These are phyloP conservation scores for Ammodytes dubius DNA, from an alignment of 2,113 vertebrate genomes.

Conservation along the genomic window DNA sequence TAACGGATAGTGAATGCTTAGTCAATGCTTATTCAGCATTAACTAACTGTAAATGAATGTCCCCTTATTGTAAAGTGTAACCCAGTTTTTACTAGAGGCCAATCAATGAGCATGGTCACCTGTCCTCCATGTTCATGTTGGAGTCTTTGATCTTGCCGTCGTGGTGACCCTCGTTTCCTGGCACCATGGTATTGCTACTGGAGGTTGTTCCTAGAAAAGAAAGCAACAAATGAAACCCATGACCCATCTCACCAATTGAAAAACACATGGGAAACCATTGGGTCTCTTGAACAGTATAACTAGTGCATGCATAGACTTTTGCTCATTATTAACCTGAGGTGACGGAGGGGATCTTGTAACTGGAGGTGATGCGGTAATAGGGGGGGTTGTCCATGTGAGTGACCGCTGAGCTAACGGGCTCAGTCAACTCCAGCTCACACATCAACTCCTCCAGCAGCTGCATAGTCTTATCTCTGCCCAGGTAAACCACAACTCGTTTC, in stretches of 20 bases:
- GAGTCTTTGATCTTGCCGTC: conserved; percentile 94
- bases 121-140: conserved; percentile 90
- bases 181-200: conserved; percentile 99
- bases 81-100: neutral
- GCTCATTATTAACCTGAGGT: conserved; percentile 90
- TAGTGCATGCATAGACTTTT: neutral
- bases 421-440: conserved; percentile 94
- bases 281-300: neutral
- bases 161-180: conserved; percentile 90
- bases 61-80: too few species aligned
- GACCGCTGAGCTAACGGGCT: conserved; percentile 94
- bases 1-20: too few species aligned
- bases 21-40: too few species aligned
- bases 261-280: neutral
- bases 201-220: conserved; percentile 92
- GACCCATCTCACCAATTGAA: neutral
- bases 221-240: conserved; percentile 5
- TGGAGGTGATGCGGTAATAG: conserved; percentile 96
- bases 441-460: conserved; percentile 97
- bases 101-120: conserved; percentile 75
- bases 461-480: conserved; percentile 99
- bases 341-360: conserved; percentile 97
- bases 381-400: conserved; percentile 99
- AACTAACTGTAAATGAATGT: too few species aligned
- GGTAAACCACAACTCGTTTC: conserved; percentile 98